Conservation (phyloP, 2,797 vertebrate genomes). For the Phaenicophaeus curvirostris region DNA sequence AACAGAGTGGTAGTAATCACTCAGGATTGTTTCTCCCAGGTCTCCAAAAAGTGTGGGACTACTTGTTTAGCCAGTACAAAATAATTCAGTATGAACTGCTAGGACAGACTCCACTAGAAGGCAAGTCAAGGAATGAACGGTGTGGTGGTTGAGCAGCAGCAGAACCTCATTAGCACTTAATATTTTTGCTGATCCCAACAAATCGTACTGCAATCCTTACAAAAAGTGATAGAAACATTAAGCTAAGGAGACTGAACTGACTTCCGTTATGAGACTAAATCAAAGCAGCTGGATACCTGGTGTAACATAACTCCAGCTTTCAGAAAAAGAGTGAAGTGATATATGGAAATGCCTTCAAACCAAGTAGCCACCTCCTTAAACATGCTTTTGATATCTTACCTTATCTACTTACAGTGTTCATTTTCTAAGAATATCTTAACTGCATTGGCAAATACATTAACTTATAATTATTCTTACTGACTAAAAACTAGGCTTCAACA, state of each 20-base stretch:
- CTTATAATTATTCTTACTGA: neutral
- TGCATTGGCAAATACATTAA: neutral
- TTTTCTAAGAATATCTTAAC: neutral
- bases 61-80: neutral
- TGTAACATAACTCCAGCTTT: neutral
- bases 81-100: neutral
- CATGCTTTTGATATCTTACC: neutral
- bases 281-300: neutral
- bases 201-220: neutral
- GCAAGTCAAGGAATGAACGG: neutral
- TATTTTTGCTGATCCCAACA: neutral
- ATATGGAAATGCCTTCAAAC: neutral
- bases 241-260: neutral
- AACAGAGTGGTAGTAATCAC: neutral
- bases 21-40: neutral
- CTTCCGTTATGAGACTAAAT: neutral
- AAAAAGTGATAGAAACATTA: neutral
- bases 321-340: neutral
- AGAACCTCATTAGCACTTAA: neutral
- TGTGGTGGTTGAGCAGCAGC: neutral
- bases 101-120: neutral
- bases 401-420: neutral
- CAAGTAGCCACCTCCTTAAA: neutral
- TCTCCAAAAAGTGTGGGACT: neutral
- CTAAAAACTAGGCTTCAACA: neutral